Base-by-base conservation (phyloP, 2,113 vertebrate species). In the Serinus canaria region DNA sequence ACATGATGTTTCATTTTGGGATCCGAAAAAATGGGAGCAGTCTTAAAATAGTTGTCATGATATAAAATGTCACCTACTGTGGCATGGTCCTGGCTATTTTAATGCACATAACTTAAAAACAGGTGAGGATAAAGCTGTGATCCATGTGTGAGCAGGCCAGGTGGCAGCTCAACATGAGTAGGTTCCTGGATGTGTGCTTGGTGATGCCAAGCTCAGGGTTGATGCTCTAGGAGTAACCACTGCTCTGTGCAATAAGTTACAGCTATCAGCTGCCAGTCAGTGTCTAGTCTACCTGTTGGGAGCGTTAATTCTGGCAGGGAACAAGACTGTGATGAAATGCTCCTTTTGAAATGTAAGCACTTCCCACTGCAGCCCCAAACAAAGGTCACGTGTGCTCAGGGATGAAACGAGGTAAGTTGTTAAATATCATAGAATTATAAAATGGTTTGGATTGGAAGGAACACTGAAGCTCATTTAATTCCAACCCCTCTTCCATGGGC, bases 161-260 rank as follows among this genome's bases (percentile, higher is more conserved):
- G 47, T 2, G 55, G 31, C 55, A 58, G 46, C 46, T 53, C 13
- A 28, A 0, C 12, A 9, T 0, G 2, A 24, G 37, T 2, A 11
- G 10, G 3, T 39, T 55, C 16, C 23, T 1, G 0, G 44, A 11
- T 1, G 11, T 3, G 12, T 56, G 33, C 23, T 47, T 1, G 69
- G 39, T 37, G 35, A 46, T 0, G 0, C 39, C 20, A n/a, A 49
- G 20, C 8, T 55, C 22, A 9, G 25, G 31, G 30, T 9, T 41
- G 4, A 7, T 6, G 2, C 7, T 2, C 25, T 2, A 31, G 39
- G 25, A 62, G 39, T 21, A 55, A 35, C 0, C 10, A 14, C 28
- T 60, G 62, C 31, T 80, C 72, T 52, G 10, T 37, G 50, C 28
- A 22, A 16, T 3, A 16, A 35, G 7, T 49, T 44, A 43, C 6